phyloP scores from a whole-genome alignment of 2,797 vertebrate species.

The Oryzias sinensis region DNA sequence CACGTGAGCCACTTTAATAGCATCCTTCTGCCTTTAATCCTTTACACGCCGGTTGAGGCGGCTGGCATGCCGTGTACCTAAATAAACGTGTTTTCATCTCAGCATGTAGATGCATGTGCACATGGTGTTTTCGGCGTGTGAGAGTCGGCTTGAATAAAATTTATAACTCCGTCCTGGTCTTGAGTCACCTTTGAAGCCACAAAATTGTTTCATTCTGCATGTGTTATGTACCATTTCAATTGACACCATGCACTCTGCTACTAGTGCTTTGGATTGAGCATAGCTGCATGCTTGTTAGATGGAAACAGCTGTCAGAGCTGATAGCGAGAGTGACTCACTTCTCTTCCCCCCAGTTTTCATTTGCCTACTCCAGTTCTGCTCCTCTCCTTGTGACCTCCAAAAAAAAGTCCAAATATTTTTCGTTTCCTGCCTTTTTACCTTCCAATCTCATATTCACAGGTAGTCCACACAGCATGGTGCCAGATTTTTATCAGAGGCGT shows the following conservation, averaged over 20 bases:
- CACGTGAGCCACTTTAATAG: constrained; percentile 50
- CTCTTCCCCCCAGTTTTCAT: constrained; percentile 47
- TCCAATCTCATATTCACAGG: constrained; percentile 6
- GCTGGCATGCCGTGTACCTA: constrained; percentile 23
- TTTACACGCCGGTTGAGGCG: constrained; percentile 22
- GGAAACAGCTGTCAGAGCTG: constrained; percentile 71
- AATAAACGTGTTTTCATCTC: constrained; percentile 53
- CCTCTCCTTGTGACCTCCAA: constrained; percentile 59
- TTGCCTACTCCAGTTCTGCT: constrained; percentile 57
- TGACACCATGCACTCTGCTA: constrained; percentile 60
- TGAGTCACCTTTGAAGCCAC: constrained; percentile 62
- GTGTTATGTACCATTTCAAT: constrained; percentile 68
- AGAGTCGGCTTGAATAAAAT: constrained; percentile 32
- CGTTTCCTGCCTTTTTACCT: constrained; percentile 12
- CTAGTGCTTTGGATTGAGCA: constrained; percentile 61
- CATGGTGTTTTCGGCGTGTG: constrained; percentile 11
- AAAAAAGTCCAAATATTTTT: constrained; percentile 45
- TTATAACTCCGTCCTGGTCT: constrained; percentile 48
- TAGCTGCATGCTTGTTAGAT: constrained; percentile 71
- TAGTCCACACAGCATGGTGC: constrained; percentile 17
- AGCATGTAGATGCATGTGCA: constrained; percentile 17
- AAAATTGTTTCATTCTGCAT: constrained; percentile 61
- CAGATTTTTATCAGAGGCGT: constrained; percentile 35
- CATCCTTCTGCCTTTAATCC: constrained; percentile 48
- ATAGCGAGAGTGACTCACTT: constrained; percentile 61